phyloP scores from a whole-genome alignment of 37 sponge, comb jelly and placozoan species.

The Hexactinellida sp. region DNA sequence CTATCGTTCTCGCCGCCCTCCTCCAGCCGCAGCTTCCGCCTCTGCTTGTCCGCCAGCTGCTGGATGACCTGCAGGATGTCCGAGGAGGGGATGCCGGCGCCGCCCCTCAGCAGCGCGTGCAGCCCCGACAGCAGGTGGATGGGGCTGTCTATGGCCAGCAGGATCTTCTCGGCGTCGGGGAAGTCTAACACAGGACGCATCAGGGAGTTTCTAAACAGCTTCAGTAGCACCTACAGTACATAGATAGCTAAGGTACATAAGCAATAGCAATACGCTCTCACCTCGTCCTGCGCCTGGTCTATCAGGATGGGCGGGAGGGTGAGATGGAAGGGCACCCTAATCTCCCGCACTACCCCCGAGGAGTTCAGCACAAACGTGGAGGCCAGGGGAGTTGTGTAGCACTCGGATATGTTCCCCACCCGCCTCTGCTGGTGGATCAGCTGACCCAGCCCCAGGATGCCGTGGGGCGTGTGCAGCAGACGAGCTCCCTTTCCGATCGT shows the following conservation, averaged over 20 bases:
- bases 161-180: not conserved
- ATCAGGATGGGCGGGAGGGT: not conserved
- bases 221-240: not conserved
- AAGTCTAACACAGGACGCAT: not conserved
- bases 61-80: not conserved
- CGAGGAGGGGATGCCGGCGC: not conserved
- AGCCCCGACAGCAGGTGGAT: slow-evolving; percentile 9
- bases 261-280: not conserved
- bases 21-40: not conserved
- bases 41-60: not conserved
- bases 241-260: not conserved
- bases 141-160: not conserved
- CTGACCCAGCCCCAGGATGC: slow-evolving; percentile 10
- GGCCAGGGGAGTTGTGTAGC: not conserved
- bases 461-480: slow-evolving; percentile 35
- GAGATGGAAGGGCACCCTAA: not conserved
- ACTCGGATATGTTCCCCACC: not conserved
- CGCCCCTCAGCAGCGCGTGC: not conserved
- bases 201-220: not conserved
- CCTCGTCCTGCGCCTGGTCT: slow-evolving; percentile 13
- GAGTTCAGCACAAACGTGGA: not conserved
- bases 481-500: slow-evolving; percentile 59
- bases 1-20: slow-evolving; percentile 6
- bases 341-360: not conserved
- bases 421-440: not conserved